phyloP scores from a whole-genome alignment of 2,797 vertebrate genomes.

The Acanthurus lineatus region DNA sequence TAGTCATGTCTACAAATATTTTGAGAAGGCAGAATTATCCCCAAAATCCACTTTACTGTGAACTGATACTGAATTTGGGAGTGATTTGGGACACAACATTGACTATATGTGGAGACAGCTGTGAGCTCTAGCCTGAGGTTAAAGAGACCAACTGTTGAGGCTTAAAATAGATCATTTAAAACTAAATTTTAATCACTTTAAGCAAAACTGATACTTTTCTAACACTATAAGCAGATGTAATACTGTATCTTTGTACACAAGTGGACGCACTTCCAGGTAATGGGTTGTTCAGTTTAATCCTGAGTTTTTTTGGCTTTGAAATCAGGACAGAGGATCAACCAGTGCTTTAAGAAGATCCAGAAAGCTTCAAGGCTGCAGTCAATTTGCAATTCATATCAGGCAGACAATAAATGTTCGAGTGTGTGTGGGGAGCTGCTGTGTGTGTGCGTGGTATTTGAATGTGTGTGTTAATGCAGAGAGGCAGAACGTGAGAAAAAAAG shows the following conservation, averaged over 20 bases:
- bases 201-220: not conserved
- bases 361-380: not conserved
- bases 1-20: not conserved
- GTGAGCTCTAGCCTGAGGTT: not conserved
- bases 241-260: no score
- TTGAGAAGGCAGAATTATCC: not conserved
- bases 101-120: constrained; percentile 24
- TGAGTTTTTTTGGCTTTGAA: not conserved
- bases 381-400: constrained; percentile 3
- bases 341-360: not conserved
- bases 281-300: no score
- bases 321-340: not conserved
- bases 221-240: no score
- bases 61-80: constrained; percentile 6
- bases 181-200: not conserved
- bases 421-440: not conserved
- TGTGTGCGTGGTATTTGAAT: not conserved
- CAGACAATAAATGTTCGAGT: not conserved
- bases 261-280: no score
- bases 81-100: not conserved
- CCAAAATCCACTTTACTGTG: not conserved
- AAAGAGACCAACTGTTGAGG: not conserved
- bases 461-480: constrained; percentile 1
- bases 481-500: not conserved
- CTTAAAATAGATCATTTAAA: constrained; percentile 43